Conservation (phyloP, 2,888 invertebrate genomes). For the Apamea sordens region DNA sequence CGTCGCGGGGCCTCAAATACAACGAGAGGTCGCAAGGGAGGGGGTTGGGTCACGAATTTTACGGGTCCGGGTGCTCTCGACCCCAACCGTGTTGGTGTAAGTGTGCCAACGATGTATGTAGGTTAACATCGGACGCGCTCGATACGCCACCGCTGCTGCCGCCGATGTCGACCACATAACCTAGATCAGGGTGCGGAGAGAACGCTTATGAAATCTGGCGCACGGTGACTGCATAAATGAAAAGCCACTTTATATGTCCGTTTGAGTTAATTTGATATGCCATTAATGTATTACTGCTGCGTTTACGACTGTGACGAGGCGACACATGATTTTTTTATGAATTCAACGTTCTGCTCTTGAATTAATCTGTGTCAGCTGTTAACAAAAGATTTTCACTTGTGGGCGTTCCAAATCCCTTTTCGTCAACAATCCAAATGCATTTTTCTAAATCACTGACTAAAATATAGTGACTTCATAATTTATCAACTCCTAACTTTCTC, state of each 20-base stretch:
- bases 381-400: slow-evolving; percentile 22
- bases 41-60: slow-evolving; percentile 86
- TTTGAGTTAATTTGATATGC: slow-evolving; percentile 75
- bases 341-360: slow-evolving; percentile 16
- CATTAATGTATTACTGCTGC: slow-evolving; percentile 54
- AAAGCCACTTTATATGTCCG: slow-evolving; percentile 81
- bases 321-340: slow-evolving; percentile 36
- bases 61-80: slow-evolving; percentile 86
- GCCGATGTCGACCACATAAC: slow-evolving; percentile 89
- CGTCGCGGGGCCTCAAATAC: slow-evolving; percentile 71
- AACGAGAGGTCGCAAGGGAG: slow-evolving; percentile 76
- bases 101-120: slow-evolving; percentile 87
- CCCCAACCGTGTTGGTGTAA: slow-evolving; percentile 83
- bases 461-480: slow-evolving; percentile 1
- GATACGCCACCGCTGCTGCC: slow-evolving; percentile 86
- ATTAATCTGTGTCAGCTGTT: slow-evolving; percentile 40
- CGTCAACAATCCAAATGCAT: background rate
- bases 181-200: slow-evolving; percentile 90
- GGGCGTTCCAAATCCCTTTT: slow-evolving; percentile 12
- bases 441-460: background rate
- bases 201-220: slow-evolving; percentile 90
- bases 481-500: slow-evolving; percentile 28
- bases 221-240: slow-evolving; percentile 87
- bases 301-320: slow-evolving; percentile 32
- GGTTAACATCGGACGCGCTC: slow-evolving; percentile 90